Evolutionary conservation across 2,797 vertebrate genomes (phyloP), one percentile per base, ranked within the genome.

Genomic region (Psittacula derbiana): DNA sequence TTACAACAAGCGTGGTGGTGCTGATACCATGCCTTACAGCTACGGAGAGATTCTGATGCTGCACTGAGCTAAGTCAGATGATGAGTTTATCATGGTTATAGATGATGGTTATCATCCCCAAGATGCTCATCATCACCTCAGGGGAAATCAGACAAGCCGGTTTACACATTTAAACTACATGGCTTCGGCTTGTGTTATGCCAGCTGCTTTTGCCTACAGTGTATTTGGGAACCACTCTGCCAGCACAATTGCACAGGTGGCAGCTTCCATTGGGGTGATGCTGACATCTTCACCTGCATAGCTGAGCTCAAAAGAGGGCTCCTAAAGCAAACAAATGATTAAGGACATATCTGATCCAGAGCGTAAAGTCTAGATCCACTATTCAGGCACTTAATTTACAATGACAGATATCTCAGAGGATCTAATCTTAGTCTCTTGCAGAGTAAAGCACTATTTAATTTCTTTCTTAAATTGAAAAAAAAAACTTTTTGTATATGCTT

Each of bases 401-500:
- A 49, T 33, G 31, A 74, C 11, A 57, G 36, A 5, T 57, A 36
- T 23, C n/a, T 69, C 57, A 57, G 17, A 72, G 31, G 11, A 65
- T 49, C 30, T 78, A 57, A 33, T 33, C 11, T 14, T 69, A 25
- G 16, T 7, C 4, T 64, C 20, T 60, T 33, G 25, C 31, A 64
- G 28, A 46, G 4, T 4, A 75, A 2, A 4, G 6, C 1, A 0
- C 19, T 66, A 58, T 72, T 90, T 79, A 66, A 53, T 60, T 70
- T 8, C 10, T 21, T 47, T 47, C 28, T 79, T 65, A 76, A 65
- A 49, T 1, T 17, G 43, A 66, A 72, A 76, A 80, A 64, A 46
- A 4, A 3, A 0, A 2, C 2, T n/a, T 88, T 53, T 43, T 43
- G 6, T 52, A 16, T 60, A 30, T 10, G 4, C 6, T 73, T 8